A percentile compares a stretch with the other conserved stretches of the same genome.
phyloP scores from a whole-genome alignment of 1,140 invertebrate species.

The Cydia pomonella region DNA sequence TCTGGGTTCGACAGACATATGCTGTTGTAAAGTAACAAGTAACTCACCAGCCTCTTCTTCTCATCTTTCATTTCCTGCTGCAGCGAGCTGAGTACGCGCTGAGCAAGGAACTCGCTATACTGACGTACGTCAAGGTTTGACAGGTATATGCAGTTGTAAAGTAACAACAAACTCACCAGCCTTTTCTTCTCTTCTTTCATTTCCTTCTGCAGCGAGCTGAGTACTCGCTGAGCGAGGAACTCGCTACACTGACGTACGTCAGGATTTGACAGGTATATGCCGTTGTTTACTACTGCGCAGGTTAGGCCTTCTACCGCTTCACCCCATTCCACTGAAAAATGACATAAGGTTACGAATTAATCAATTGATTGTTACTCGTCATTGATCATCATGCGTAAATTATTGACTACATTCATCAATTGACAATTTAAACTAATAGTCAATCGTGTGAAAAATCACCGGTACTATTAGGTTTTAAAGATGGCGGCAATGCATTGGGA shows the following conservation, averaged over 20 bases:
- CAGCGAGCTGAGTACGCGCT: slow-evolving; percentile 54
- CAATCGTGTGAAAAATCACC: too few relatives aligned
- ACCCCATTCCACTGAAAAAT: slow-evolving; percentile 65
- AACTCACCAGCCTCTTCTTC: slow-evolving; percentile 41
- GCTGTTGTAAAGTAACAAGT: slow-evolving; percentile 43
- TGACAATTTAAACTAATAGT: too few relatives aligned
- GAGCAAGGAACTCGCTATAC: slow-evolving; percentile 53
- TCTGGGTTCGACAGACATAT: slow-evolving; percentile 53
- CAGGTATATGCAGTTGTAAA: slow-evolving; percentile 47
- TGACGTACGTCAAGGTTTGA: slow-evolving; percentile 58
- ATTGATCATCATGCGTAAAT: too few relatives aligned
- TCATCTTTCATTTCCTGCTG: slow-evolving; percentile 57
- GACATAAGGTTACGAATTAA: slow-evolving; percentile 14
- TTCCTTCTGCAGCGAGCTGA: slow-evolving; percentile 50
- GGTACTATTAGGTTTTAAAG: too few relatives aligned
- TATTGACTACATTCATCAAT: too few relatives aligned
- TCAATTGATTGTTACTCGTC: too few relatives aligned
- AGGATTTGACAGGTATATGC: slow-evolving; percentile 50
- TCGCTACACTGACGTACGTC: slow-evolving; percentile 56
- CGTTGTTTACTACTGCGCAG: slow-evolving; percentile 59
- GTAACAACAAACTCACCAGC: slow-evolving; percentile 37
- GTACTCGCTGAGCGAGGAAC: slow-evolving; percentile 57
- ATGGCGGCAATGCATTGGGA: too few relatives aligned
- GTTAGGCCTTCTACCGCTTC: slow-evolving; percentile 63
- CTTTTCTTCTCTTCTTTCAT: slow-evolving; percentile 59